Evolutionary conservation across 2,888 invertebrate genomes (phyloP), one percentile per base, ranked within the genome.

Genomic region (Therioaphis trifolii): DNA sequence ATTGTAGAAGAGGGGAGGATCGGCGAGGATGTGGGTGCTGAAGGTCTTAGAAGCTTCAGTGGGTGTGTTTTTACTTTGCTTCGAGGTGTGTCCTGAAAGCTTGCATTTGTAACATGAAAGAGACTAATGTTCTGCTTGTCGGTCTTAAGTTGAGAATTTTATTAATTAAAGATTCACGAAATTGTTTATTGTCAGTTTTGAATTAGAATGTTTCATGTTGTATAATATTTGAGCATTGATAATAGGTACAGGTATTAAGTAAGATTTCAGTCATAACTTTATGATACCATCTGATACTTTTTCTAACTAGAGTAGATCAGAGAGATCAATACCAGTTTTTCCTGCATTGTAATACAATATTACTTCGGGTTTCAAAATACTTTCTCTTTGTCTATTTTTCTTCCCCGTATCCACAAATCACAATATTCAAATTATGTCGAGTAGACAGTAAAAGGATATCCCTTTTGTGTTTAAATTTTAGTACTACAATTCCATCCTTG

Each of bases 201-300:
- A 29, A 35, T 55, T 12, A 4, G 14, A 75, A 40, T 58, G 18
- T 24, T 58, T 40, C 15, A 40, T 58, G 18, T 68, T 85, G 43
- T 86, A 87, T 69, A 87, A 85, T 24, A 87, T 85, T 85, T 85
- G 86, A 29, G 87, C 87, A 86, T 88, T 88, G 55, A 87, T 87
- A 18, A 88, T n/a, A n/a, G n/a, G n/a, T 55, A 24, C 87, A 86
- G 7, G 87, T 87, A 76, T 87, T 88, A 72, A 88, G 82, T 84
- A 88, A 72, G 27, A 88, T 84, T 75, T 88, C 87, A 29, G 88
- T 86, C 27, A 85, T 88, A 63, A 88, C 61, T 85, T 88, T 88
- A 85, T 85, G 87, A 82, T 87, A 88, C 88, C 88, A 88, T 80
- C 88, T 88, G 11, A 88, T 84, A 21, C 87, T 86, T 86, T 88